Evolutionary conservation across 2,113 vertebrate genomes (phyloP), one percentile per base, ranked within the genome.

Genomic region (Microtus montanus): DNA sequence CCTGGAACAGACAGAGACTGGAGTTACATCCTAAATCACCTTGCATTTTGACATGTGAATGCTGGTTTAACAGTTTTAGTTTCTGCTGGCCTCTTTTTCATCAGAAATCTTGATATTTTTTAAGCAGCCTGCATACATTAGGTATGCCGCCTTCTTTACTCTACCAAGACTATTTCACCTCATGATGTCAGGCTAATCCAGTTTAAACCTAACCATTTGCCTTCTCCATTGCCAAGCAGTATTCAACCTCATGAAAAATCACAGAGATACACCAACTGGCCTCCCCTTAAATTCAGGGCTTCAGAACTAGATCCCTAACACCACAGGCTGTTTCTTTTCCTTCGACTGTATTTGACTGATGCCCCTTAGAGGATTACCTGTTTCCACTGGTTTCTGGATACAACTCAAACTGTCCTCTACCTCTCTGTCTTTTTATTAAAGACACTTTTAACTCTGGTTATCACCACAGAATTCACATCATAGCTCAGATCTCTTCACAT

Each of bases 1-100:
- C 63, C 47, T 68, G 14, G 20, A 52, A 41, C 73, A 17, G 54
- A 89, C 64, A 93, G 58, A 89, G 83, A 88, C 5, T 28, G 15
- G 35, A 88, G 85, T 77, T 93, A 89, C 47, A 84, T 78, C 61
- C 74, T 92, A 95, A 90, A 58, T 85, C 92, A 91, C 82, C 44
- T 44, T n/a, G 35, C 5, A 77, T 95, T 97, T 75, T 63, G 44
- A 95, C 44, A 80, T 49, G 26, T 68, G 35, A 88, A 88, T 79
- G 33, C 52, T 9, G 49, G 10, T 84, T 89, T 91, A 93, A 95
- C 63, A 49, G 70, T 64, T 84, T 88, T 66, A 30, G 7, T 24
- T 75, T 95, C 47, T 41, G 12, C 47, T 35, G 15, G 66, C 24
- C 84, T 52, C 49, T 66, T 87, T 77, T 94, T 38, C n/a, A 79